Evolutionary conservation across 2,113 vertebrate genomes (phyloP).

Genomic region (Leucoraja erinaceus): DNA sequence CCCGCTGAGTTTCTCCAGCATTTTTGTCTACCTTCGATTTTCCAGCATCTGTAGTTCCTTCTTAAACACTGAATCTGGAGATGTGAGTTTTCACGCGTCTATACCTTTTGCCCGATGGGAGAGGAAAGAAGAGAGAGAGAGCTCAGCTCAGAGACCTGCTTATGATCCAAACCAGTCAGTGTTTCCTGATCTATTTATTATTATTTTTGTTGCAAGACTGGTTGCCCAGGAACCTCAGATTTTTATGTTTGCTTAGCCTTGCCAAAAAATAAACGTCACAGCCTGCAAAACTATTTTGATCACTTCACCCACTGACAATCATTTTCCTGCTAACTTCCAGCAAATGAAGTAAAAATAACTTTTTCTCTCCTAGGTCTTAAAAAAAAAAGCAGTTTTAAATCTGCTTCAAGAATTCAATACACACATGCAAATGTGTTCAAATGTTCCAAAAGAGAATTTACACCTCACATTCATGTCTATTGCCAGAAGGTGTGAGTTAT

Average conservation of each 20-base stretch:
- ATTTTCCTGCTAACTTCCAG: neutral
- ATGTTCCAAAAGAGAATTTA: neutral
- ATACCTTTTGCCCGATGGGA: too few relatives aligned
- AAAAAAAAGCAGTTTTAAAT: neutral
- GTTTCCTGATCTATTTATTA: neutral
- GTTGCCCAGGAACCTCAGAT: neutral
- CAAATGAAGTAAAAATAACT: neutral
- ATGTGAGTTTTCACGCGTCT: too few relatives aligned
- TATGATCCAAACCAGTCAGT: neutral
- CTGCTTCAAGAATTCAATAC: neutral
- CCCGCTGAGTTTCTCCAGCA: too few relatives aligned
- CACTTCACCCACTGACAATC: neutral
- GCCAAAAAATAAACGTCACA: neutral
- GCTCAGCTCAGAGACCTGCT: too few relatives aligned
- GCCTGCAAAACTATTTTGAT: neutral
- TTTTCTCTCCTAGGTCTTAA: neutral
- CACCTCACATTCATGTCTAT: neutral
- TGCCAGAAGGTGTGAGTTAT: too few relatives aligned
- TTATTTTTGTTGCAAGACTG: neutral
- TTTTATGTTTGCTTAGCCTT: neutral
- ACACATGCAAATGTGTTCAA: neutral
- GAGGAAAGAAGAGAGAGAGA: too few relatives aligned
- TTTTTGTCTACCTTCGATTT: too few relatives aligned
- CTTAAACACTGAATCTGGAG: too few relatives aligned
- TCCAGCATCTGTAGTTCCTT: too few relatives aligned